Base-by-base conservation (phyloP, 2,113 vertebrate species). In the Oryzias celebensis region DNA sequence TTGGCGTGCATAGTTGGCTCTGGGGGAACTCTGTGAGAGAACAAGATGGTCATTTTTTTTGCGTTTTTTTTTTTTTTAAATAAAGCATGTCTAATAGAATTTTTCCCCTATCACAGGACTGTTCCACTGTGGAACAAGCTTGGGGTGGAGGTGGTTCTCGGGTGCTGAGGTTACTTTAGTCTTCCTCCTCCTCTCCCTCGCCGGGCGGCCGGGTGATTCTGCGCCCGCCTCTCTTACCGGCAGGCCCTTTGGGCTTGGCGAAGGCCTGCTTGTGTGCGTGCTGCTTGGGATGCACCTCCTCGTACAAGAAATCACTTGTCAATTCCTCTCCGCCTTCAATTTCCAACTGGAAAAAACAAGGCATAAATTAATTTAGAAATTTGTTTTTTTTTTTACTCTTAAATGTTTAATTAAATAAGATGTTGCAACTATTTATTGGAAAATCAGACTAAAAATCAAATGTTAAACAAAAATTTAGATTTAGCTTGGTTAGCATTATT, bases 211-310 rank as follows among this genome's bases (percentile, higher is more conserved):
- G 88, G 15, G 95, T 98, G 76, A 99, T 91, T 85, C 97, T 92
- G 76, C 94, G 93, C 17, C 91, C 93, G 14, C 97, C 97, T 62
- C 93, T 93, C 82, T 98, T 96, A 36, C 97, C 97, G 0, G 92
- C 88, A 7, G 97, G 97, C 49, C 96, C 97, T 87, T 93, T 96
- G 17, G 97, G 97, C 75, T 98, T 98, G 73, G 96, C 93, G 84
- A 99, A 99, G 42, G 92, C 94, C 73, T 96, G 96, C 71, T 95
- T 97, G 87, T 98, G 95, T 28, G 94, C 96, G 0, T 98, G 95
- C 79, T 98, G 96, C 86, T 97, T 98, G 31, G 97, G 97, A 75
- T 99, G 97, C 50, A 98, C 95, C 89, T 98, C 97, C 43, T 96
- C 95, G 31, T 99, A 99, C 71, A 99, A 87, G 74, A 95, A 98